These are phyloP conservation scores for Nomada flava DNA, from an alignment of 2,888 invertebrate species.

Conservation along the genomic window DNA sequence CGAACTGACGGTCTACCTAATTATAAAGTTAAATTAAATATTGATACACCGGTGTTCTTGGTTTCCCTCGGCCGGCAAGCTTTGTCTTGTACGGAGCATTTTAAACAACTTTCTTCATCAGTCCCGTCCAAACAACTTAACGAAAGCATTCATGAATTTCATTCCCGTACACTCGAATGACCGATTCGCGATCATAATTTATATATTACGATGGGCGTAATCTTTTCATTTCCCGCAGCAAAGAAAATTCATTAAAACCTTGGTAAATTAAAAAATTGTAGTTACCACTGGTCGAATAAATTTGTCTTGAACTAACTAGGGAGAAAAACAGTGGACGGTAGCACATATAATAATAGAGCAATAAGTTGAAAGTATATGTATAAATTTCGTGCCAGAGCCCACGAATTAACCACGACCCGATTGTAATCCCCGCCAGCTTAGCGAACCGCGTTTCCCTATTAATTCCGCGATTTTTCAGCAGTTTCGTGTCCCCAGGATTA, in stretches of 20 bases:
- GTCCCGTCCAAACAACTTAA: background rate
- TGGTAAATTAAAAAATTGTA: no score
- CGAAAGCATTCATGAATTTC: background rate
- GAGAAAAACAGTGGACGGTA: no score
- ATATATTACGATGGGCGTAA: no score
- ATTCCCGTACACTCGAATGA: background rate
- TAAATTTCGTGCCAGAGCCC: slow-evolving; percentile 27
- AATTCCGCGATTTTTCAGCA: slow-evolving; percentile 43
- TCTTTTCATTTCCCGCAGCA: no score
- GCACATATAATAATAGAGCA: background rate
- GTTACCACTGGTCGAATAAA: no score
- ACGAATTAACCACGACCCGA: slow-evolving; percentile 23
- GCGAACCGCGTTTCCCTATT: slow-evolving; percentile 6
- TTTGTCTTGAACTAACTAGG: no score
- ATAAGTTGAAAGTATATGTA: slow-evolving; percentile 25
- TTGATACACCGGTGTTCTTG: slow-evolving; percentile 26
- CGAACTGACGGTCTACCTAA: slow-evolving; percentile 35
- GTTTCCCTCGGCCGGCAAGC: slow-evolving; percentile 4
- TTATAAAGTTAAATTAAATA: slow-evolving; percentile 47
- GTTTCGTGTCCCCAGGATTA: slow-evolving; percentile 30
- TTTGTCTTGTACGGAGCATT: background rate
- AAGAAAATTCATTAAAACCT: no score
- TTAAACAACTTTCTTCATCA: slow-evolving; percentile 10
- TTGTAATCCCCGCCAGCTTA: slow-evolving; percentile 34
- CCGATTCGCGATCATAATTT: no score